These are phyloP conservation scores for Tachypleus tridentatus DNA, from an alignment of 1,140 invertebrate genomes.

Conservation along the genomic window DNA sequence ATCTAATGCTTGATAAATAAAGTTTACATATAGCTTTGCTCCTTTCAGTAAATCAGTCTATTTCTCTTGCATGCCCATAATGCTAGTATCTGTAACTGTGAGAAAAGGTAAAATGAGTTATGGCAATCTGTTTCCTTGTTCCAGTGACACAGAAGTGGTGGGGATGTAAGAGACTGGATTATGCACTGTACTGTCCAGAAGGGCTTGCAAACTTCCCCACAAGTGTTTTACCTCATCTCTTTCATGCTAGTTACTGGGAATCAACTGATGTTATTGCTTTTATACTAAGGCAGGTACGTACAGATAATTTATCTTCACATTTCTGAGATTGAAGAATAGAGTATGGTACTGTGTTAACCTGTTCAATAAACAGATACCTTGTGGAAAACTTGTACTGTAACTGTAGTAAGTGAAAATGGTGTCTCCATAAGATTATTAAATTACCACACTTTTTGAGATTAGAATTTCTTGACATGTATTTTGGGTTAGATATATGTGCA, in stretches of 20 bases:
- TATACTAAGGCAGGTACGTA: constrained; percentile 71
- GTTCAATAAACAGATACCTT: not conserved
- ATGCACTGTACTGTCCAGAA: constrained; percentile 94
- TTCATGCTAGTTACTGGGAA: constrained; percentile 99
- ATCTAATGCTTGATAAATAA: constrained; percentile 1
- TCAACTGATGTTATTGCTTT: constrained; percentile 95
- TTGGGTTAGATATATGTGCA: too few relatives aligned
- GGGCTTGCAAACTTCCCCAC: constrained; percentile 89
- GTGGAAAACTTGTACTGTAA: too few relatives aligned
- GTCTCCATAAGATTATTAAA: too few relatives aligned
- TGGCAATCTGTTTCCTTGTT: not conserved
- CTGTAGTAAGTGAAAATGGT: too few relatives aligned
- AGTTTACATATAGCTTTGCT: constrained; percentile 1
- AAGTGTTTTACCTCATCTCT: constrained; percentile 87
- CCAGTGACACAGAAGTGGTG: constrained; percentile 94
- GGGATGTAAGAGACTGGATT: constrained; percentile 92
- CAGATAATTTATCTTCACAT: not conserved
- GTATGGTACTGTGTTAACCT: too few relatives aligned
- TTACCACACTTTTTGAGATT: too few relatives aligned
- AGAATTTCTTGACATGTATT: too few relatives aligned
- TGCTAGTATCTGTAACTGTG: too few relatives aligned
- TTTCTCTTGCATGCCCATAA: too few relatives aligned
- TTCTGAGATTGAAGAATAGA: too few relatives aligned
- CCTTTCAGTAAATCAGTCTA: too few relatives aligned
- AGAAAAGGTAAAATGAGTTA: too few relatives aligned